phyloP scores from a whole-genome alignment of 2,797 vertebrate genomes.

The Cyprinodon diabolis region DNA sequence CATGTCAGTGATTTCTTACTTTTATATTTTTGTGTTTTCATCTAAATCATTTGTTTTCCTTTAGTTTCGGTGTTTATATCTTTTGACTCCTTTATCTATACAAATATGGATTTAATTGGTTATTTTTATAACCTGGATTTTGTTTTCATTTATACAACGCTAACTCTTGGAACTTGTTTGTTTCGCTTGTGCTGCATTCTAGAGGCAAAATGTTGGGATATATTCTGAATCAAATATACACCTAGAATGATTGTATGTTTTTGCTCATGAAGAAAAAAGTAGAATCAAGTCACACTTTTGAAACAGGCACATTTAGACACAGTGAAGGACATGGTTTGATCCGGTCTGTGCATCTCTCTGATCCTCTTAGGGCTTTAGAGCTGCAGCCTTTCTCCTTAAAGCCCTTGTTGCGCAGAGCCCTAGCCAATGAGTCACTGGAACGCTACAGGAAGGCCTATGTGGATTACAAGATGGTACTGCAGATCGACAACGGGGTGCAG shows the following conservation, averaged over 20 bases:
- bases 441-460: conserved; percentile 91
- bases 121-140: not conserved
- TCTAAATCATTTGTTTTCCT: too few species aligned
- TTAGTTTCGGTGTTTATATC: not conserved
- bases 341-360: conserved; percentile 57
- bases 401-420: conserved; percentile 90
- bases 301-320: not conserved
- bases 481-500: conserved; percentile 89
- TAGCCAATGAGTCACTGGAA: conserved; percentile 92
- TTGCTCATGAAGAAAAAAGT: conserved; percentile 43
- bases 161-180: not conserved
- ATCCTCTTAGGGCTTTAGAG: conserved; percentile 89
- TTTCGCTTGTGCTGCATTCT: not conserved
- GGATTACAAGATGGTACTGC: conserved; percentile 93
- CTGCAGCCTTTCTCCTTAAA: conserved; percentile 92
- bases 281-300: conserved; percentile 10
- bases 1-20: not conserved
- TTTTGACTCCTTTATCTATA: not conserved
- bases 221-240: not conserved
- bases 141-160: not conserved
- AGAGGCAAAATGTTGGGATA: not conserved
- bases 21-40: not conserved
- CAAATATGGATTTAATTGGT: not conserved
- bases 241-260: not conserved
- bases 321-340: conserved; percentile 50